These are phyloP conservation scores for Pseudonaja textilis DNA, from an alignment of 2,113 vertebrate genomes.

Conservation along the genomic window DNA sequence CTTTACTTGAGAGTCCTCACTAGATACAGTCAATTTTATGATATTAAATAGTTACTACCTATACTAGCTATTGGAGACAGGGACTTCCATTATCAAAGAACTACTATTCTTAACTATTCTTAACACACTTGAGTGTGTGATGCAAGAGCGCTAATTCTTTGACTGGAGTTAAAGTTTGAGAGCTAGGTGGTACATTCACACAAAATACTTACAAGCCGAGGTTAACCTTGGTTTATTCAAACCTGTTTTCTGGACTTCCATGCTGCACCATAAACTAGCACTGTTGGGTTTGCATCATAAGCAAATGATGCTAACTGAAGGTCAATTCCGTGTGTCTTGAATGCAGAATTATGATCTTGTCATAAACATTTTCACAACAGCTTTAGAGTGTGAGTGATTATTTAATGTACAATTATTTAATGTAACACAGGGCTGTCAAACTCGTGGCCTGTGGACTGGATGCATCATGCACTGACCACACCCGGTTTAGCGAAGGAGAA, in stretches of 20 bases:
- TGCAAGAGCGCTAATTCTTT: neutral
- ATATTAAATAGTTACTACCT: neutral
- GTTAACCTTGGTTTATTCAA: neutral
- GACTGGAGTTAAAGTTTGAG: neutral
- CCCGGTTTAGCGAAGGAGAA: too few relatives aligned
- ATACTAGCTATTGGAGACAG: neutral
- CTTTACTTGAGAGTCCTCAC: neutral
- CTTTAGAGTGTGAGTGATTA: neutral
- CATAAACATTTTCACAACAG: neutral
- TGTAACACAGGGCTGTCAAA: too few relatives aligned
- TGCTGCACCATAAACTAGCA: neutral
- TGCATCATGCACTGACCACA: too few relatives aligned
- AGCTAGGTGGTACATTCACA: neutral
- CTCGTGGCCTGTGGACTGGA: too few relatives aligned
- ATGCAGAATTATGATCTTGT: neutral
- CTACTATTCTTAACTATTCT: neutral
- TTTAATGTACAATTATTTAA: conserved; percentile 6
- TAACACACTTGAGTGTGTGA: neutral
- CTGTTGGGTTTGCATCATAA: neutral
- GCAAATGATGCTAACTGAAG: neutral
- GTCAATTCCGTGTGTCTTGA: neutral
- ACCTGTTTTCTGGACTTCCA: neutral
- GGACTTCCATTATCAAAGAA: neutral
- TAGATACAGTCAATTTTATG: neutral
- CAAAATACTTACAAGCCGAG: neutral